Evolutionary conservation across 2,797 vertebrate species (phyloP).

Genomic region (Vespertilio murinus): DNA sequence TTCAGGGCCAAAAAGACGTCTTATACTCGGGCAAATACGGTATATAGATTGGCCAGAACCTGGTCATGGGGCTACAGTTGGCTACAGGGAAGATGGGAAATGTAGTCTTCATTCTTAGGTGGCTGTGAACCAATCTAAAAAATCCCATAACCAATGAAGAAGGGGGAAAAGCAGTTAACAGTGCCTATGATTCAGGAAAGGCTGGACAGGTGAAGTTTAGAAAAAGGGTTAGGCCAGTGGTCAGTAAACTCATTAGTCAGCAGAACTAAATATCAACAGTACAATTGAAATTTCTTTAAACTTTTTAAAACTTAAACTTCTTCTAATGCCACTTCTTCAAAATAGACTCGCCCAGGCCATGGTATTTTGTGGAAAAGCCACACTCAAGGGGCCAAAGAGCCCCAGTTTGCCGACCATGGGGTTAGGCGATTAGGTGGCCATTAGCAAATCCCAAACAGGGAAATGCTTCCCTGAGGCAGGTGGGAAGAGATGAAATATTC

Average conservation of each 20-base stretch:
- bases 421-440: background rate
- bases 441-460: background rate
- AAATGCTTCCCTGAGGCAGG: background rate
- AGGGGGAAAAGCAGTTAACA: background rate
- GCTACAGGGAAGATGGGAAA: background rate
- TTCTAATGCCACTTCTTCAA: no score
- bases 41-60: background rate
- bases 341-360: no score
- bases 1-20: no score
- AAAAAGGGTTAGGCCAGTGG: background rate
- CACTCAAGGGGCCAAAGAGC: no score
- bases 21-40: no score
- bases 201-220: background rate
- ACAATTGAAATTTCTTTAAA: no score
- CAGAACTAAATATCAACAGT: no score
- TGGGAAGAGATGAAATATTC: background rate
- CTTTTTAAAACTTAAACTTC: no score
- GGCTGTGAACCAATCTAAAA: background rate
- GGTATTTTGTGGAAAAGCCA: no score
- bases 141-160: background rate
- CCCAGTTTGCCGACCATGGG: no score
- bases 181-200: background rate
- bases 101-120: background rate
- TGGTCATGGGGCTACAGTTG: background rate
- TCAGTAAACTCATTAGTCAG: no score